Percentiles rank a stretch among this genome's conserved stretches.
These are phyloP conservation scores for Myathropa florea DNA, from an alignment of 2,888 invertebrate genomes.

Conservation along the genomic window DNA sequence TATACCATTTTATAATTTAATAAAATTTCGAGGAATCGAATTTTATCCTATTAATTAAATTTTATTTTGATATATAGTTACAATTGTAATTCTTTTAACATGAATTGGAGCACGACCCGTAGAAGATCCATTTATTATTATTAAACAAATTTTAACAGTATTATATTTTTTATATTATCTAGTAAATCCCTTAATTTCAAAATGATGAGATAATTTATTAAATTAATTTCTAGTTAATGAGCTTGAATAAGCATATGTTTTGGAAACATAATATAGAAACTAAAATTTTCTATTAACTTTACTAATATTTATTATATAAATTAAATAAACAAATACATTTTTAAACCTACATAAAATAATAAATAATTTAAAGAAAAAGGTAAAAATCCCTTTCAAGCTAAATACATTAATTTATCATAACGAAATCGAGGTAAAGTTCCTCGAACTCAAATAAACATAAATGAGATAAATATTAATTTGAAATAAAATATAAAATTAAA, in stretches of 20 bases:
- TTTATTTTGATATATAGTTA: conserved; percentile 83
- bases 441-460: conserved; percentile 85
- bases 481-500: conserved; percentile 82
- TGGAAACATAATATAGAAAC: conserved; percentile 86
- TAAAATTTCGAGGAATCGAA: conserved; percentile 83
- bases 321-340: conserved; percentile 79
- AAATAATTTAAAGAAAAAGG: conserved; percentile 85
- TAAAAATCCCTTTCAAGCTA: conserved; percentile 86
- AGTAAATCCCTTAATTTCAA: conserved; percentile 81
- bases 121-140: conserved; percentile 85
- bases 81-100: conserved; percentile 84
- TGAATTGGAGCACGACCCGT: conserved; percentile 88
- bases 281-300: conserved; percentile 83
- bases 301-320: conserved; percentile 81
- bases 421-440: conserved; percentile 87
- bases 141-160: conserved; percentile 84
- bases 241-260: conserved; percentile 86
- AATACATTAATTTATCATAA: conserved; percentile 88
- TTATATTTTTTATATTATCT: conserved; percentile 84
- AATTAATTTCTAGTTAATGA: conserved; percentile 83
- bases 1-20: conserved; percentile 83
- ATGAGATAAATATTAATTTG: conserved; percentile 82
- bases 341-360: conserved; percentile 83
- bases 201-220: conserved; percentile 82
- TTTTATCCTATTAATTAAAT: conserved; percentile 85